Conservation (phyloP, 1,140 invertebrate genomes). For the Notospermus geniculatus region DNA sequence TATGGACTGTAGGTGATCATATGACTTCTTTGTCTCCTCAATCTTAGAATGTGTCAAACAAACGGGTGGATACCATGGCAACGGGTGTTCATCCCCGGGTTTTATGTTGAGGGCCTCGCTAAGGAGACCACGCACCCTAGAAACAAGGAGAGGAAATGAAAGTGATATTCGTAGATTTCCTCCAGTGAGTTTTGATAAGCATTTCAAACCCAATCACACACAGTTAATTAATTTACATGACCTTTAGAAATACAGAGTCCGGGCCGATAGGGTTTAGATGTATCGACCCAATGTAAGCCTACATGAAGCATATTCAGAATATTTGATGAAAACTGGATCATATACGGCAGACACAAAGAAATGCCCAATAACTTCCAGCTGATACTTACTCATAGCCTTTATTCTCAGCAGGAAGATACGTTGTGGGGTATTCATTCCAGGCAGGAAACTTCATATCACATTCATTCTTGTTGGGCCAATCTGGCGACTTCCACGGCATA, state of each 20-base stretch:
- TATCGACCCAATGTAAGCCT: too few species aligned
- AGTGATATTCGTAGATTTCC: not conserved
- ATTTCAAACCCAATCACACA: too few species aligned
- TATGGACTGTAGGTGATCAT: conserved; percentile 55
- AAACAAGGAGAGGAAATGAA: conserved; percentile 18
- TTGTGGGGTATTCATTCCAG: conserved; percentile 53
- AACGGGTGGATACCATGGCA: conserved; percentile 74
- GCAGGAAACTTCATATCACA: conserved; percentile 52
- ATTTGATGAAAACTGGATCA: conserved; percentile 7
- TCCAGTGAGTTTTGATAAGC: too few species aligned
- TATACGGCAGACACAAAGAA: too few species aligned
- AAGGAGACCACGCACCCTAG: conserved; percentile 54
- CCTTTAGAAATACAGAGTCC: not conserved
- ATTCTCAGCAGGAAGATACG: conserved; percentile 72
- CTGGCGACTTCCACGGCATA: conserved; percentile 24
- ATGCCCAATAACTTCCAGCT: too few species aligned
- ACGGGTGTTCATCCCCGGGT: conserved; percentile 63
- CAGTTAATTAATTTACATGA: too few species aligned
- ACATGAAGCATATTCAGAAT: not conserved
- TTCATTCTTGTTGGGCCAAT: conserved; percentile 52
- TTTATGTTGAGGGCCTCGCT: conserved; percentile 64
- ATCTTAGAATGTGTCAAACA: conserved; percentile 59
- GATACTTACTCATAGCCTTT: conserved; percentile 74
- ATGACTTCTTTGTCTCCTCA: conserved; percentile 37
- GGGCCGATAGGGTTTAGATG: not conserved